Conservation (phyloP, 2,113 vertebrate genomes). For the Sialia sialis region DNA sequence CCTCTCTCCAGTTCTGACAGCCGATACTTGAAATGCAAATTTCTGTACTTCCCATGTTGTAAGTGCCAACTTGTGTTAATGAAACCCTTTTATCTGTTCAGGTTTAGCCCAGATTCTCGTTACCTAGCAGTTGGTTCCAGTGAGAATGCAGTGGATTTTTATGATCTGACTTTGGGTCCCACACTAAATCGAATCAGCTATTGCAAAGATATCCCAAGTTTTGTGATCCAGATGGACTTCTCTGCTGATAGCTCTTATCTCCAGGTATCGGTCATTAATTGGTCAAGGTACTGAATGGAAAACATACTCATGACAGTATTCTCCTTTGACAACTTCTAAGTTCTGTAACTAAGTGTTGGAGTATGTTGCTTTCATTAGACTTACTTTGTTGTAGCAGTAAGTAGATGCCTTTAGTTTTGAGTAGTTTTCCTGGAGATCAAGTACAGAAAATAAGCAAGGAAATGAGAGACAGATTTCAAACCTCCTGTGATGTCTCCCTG, state of each 20-base stretch:
- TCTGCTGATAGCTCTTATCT: constrained; percentile 88
- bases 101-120: constrained; percentile 92
- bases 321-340: not conserved
- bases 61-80: not conserved
- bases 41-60: not conserved
- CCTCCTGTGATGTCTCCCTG: not conserved
- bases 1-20: not conserved
- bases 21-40: not conserved
- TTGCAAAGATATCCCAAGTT: constrained; percentile 93
- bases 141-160: constrained; percentile 96
- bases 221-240: constrained; percentile 96
- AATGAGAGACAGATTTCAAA: not conserved
- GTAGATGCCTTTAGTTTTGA: not conserved
- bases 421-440: not conserved
- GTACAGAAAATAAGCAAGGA: not conserved
- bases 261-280: constrained; percentile 77
- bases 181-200: constrained; percentile 92
- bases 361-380: not conserved
- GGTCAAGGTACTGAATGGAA: not conserved
- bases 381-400: not conserved
- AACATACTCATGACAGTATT: not conserved
- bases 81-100: constrained; percentile 38
- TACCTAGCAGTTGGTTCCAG: constrained; percentile 92
- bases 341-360: not conserved
- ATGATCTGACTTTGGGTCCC: constrained; percentile 90